Evolutionary conservation across 1,140 invertebrate genomes (phyloP), one percentile per base, ranked within the genome.

Genomic region (Drosophila baimaii): DNA sequence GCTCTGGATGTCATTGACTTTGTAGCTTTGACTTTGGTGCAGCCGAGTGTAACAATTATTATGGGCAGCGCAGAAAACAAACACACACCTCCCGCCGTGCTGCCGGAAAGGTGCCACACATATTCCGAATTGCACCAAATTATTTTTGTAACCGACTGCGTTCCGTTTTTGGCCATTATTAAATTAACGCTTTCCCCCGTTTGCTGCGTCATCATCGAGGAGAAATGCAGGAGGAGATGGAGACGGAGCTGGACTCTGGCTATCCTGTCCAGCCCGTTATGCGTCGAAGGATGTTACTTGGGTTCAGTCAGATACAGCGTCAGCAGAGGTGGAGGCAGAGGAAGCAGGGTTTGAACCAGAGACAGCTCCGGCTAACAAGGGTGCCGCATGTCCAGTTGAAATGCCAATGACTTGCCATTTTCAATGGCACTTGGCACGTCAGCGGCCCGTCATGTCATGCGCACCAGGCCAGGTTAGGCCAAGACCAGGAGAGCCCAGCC

Each of bases 331-430:
- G 21, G 41, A 43, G 49, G 33, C 41, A 15, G 66, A 46, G 47
- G n/a, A 35, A 54, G 51, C 51, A 35, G 51, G 31, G 61, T 39
- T 33, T 59, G 56, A 66, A 21, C 44, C 55, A 57, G 78, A 76
- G 61, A 81, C 66, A 70, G 73, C 81, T 74, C 61, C 44, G 81
- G 65, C 79, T 88, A 86, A 88, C 82, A 88, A 86, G 82, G 82
- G 83, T 86, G 82, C 82, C 82, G 75, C 83, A 86, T 89, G 84
- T 89, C 85, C 85, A 89, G 84, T 89, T 89, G 83, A 89, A 89
- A 89, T 84, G 84, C 81, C 77, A 81, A 89, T 89, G 84, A 89
- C 84, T 89, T 89, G 84, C 84, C 77, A 84, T 81, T 90, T 84
- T 89, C 77, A 68, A 88, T 88, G 80, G 69, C 84, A 88, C 84